A percentile compares a stretch with the other conserved stretches of the same genome.
These are phyloP conservation scores for Lineus longissimus DNA, from an alignment of 1,140 invertebrate genomes.

Conservation along the genomic window DNA sequence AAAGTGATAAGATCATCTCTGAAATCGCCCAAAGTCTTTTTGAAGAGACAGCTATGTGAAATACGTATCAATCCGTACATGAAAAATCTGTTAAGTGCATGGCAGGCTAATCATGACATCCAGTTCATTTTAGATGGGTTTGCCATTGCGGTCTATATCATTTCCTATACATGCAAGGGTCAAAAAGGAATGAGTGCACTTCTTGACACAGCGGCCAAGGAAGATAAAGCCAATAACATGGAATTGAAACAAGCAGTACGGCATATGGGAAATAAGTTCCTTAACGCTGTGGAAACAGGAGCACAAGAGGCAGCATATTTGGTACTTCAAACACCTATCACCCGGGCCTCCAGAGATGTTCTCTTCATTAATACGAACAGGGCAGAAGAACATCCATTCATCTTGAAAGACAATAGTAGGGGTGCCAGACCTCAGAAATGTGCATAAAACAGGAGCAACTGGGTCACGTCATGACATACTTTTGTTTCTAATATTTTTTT, in stretches of 20 bases:
- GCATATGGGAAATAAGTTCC: constrained; percentile 22
- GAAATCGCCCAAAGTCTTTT: constrained; percentile 16
- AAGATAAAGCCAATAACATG: constrained; percentile 21
- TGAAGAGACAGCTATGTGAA: constrained; percentile 16
- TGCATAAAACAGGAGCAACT: too few species aligned
- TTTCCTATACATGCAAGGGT: constrained; percentile 23
- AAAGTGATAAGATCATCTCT: constrained; percentile 20
- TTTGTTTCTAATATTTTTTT: too few species aligned
- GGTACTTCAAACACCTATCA: constrained; percentile 25
- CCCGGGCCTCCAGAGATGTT: constrained; percentile 18
- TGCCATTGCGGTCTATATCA: constrained; percentile 24
- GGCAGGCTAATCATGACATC: constrained; percentile 25
- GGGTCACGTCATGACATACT: too few species aligned
- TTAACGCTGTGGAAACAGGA: constrained; percentile 20
- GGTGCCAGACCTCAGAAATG: too few species aligned
- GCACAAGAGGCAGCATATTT: constrained; percentile 25
- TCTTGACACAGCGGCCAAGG: constrained; percentile 16
- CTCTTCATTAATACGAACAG: constrained; percentile 24
- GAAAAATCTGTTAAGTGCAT: constrained; percentile 11
- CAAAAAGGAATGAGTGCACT: constrained; percentile 23
- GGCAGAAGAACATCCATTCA: constrained; percentile 17
- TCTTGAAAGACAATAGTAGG: constrained; percentile 26
- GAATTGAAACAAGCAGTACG: constrained; percentile 22
- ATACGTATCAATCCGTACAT: constrained; percentile 23
- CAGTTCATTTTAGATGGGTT: constrained; percentile 28